Conservation (phyloP, 2,888 invertebrate species). For the Campopleginae sp. region DNA sequence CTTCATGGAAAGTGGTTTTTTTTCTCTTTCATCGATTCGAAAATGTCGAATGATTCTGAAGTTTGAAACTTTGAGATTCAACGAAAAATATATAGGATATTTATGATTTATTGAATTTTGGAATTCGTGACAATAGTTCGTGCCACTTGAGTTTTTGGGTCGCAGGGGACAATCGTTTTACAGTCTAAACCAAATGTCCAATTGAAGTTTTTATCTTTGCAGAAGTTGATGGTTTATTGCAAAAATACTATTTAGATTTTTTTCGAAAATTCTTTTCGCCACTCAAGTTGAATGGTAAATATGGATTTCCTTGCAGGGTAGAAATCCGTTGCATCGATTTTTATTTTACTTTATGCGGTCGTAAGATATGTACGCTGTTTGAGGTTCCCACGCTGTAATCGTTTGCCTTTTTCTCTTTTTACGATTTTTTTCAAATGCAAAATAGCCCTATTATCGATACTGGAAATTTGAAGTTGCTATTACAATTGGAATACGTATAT, state of each 20-base stretch:
- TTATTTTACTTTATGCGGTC: neutral
- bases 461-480: neutral
- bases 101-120: no score
- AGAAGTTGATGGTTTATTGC: no score
- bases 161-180: no score
- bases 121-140: no score
- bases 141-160: no score
- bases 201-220: no score
- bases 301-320: neutral
- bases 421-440: neutral
- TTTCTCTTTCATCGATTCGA: no score
- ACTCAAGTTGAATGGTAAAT: neutral
- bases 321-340: neutral
- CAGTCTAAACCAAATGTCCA: no score
- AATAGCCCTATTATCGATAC: neutral
- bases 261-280: neutral
- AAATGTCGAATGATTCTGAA: no score
- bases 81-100: no score
- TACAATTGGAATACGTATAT: neutral
- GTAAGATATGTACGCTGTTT: neutral
- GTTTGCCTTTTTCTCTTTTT: neutral
- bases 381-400: slow-evolving; percentile 20
- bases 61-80: no score
- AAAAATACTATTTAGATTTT: neutral
- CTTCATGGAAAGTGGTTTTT: neutral